Conservation (phyloP, 2,888 invertebrate species). For the Sphaerophoria rueppellii region DNA sequence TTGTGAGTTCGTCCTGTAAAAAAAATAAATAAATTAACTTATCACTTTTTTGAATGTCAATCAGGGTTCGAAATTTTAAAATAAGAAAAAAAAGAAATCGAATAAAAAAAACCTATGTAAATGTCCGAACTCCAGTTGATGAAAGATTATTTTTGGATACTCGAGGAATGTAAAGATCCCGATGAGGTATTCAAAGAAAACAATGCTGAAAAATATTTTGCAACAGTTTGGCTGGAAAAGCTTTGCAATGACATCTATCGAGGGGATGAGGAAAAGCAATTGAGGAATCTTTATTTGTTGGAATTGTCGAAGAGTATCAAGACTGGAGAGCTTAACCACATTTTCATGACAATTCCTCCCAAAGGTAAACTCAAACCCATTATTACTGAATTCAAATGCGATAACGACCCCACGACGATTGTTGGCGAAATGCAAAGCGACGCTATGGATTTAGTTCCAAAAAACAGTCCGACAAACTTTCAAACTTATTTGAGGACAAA, state of each 20-base stretch:
- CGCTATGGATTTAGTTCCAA: conserved; percentile 37
- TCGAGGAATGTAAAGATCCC: conserved; percentile 57
- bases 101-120: background rate
- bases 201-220: conserved; percentile 32
- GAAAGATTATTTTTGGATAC: conserved; percentile 51
- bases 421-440: conserved; percentile 36
- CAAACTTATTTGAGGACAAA: conserved; percentile 74
- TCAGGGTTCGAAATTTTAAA: conserved; percentile 6
- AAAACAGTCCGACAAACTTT: conserved; percentile 22
- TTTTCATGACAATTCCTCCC: conserved; percentile 36
- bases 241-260: conserved; percentile 60
- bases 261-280: conserved; percentile 46
- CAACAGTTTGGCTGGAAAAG: conserved; percentile 56
- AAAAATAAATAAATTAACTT: conserved; percentile 29
- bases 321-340: conserved; percentile 8
- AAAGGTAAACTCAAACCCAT: conserved; percentile 25
- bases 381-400: background rate
- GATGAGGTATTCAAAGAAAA: conserved; percentile 27
- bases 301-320: conserved; percentile 48
- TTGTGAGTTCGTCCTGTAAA: conserved; percentile 74
- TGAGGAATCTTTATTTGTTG: conserved; percentile 55
- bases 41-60: conserved; percentile 17
- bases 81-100: background rate
- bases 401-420: conserved; percentile 28
- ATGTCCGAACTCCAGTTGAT: conserved; percentile 47